Base-by-base conservation (phyloP, 2,797 vertebrate genomes). In the Lerista edwardsae region DNA sequence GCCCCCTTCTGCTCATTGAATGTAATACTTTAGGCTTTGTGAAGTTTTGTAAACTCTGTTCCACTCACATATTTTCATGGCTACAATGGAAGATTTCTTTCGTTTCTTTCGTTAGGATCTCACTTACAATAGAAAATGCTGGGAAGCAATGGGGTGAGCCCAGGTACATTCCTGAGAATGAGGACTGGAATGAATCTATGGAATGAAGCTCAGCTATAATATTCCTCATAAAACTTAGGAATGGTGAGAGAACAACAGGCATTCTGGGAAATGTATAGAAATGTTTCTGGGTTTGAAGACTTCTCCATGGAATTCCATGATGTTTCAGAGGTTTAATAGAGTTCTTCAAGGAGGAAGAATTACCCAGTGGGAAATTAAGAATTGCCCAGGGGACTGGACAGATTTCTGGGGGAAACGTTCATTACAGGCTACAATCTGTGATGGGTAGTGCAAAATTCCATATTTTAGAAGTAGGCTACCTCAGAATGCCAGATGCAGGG, bases 1-100 rank as follows among this genome's bases (percentile, higher is more conserved):
- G 89, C 93, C 93, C 93, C 86, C 94, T 92, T 83, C 91, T 90
- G 93, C 82, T 84, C 69, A 57, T 77, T 84, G 57, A 12, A 15
- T 41, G 76, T 47, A 91, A 67, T 67, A 36, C 4, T 67, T 25
- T 14, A 31, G 55, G 34, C 51, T 83, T 59, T 47, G 61, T 73
- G 29, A 34, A 21, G 29, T 36, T 75, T 44, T 15, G 27, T 68
- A 82, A 75, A 34, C 44, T 23, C 55, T 71, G 72, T 74, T 65
- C 36, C 8, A 17, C 23, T 72, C 4, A n/a, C 27, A 34, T 2
- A 27, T 27, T 57, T n/a, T 59, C 75, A 44, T 71, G 31, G 19
- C 36, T 64, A 39, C 36, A 11, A 12, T 25, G 36, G 29, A 59
- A n/a, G n/a, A n/a, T n/a, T n/a, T n/a, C n/a, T n/a, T n/a, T 41